These are phyloP conservation scores for Melipona bicolor DNA, from an alignment of 2,888 invertebrate species.

Conservation along the genomic window DNA sequence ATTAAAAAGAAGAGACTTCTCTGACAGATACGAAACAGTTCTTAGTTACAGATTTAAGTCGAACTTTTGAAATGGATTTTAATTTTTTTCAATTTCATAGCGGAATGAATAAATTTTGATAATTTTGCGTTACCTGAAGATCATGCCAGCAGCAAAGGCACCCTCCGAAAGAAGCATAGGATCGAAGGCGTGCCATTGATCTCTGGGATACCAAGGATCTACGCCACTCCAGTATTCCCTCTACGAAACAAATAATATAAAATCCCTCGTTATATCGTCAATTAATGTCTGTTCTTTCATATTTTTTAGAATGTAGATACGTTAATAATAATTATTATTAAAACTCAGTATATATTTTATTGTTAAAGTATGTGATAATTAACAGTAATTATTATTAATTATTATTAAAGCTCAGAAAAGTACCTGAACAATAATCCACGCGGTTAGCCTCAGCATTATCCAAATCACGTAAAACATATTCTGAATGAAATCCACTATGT, in stretches of 20 bases:
- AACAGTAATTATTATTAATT: no score
- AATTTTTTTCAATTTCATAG: not conserved
- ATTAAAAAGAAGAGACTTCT: not conserved
- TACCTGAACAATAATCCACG: constrained; percentile 96
- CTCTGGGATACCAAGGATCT: constrained; percentile 94
- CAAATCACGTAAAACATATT: constrained; percentile 98
- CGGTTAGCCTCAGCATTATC: constrained; percentile 93
- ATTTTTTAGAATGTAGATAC: not conserved
- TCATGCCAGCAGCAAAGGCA: constrained; percentile 98
- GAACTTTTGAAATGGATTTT: no score
- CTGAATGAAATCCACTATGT: constrained; percentile 98
- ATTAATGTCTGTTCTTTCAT: not conserved
- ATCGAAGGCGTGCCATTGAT: constrained; percentile 97
- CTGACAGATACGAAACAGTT: not conserved
- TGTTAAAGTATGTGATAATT: no score
- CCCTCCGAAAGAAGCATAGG: constrained; percentile 97
- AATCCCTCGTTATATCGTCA: not conserved
- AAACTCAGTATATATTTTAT: not conserved
- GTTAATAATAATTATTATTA: no score
- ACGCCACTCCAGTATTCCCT: constrained; percentile 89
- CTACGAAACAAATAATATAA: constrained; percentile 81
- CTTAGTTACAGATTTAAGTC: not conserved
- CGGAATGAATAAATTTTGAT: not conserved
- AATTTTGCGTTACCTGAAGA: constrained; percentile 88
- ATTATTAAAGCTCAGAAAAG: no score